phyloP scores from a whole-genome alignment of 2,888 invertebrate genomes.

The Cantharis rufa region DNA sequence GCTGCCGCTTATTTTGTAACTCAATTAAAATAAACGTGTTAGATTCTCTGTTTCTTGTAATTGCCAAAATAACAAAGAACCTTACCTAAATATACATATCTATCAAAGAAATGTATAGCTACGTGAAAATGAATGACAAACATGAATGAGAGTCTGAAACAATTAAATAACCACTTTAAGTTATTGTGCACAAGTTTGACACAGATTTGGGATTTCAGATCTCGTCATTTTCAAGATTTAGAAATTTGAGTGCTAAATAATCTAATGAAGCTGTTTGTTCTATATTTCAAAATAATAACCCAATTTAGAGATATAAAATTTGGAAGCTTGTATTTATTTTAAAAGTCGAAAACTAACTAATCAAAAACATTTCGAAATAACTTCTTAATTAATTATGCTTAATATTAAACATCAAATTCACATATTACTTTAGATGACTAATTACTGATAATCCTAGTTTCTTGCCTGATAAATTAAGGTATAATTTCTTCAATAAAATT shows the following conservation, averaged over 20 bases:
- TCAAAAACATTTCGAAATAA: too few relatives aligned
- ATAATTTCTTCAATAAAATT: not conserved
- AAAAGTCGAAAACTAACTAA: not conserved
- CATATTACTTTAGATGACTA: not conserved
- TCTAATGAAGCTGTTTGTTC: not conserved
- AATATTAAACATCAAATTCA: not conserved
- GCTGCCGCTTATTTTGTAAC: not conserved
- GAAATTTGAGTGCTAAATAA: not conserved
- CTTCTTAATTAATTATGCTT: not conserved
- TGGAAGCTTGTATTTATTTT: not conserved
- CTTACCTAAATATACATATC: not conserved
- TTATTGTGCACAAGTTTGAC: conserved; percentile 4
- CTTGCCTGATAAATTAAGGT: not conserved
- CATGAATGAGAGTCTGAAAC: conserved; percentile 12
- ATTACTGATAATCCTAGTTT: not conserved
- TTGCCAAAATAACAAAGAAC: conserved; percentile 14
- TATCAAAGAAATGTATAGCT: conserved; percentile 10
- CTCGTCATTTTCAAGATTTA: not conserved
- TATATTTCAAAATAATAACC: not conserved
- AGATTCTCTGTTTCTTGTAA: not conserved
- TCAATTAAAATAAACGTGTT: not conserved
- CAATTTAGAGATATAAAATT: not conserved
- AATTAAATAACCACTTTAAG: conserved; percentile 10
- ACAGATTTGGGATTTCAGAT: not conserved
- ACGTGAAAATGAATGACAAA: conserved; percentile 10